Evolutionary conservation across 1,140 invertebrate genomes (phyloP).

Genomic region (Metaphire vulgaris): DNA sequence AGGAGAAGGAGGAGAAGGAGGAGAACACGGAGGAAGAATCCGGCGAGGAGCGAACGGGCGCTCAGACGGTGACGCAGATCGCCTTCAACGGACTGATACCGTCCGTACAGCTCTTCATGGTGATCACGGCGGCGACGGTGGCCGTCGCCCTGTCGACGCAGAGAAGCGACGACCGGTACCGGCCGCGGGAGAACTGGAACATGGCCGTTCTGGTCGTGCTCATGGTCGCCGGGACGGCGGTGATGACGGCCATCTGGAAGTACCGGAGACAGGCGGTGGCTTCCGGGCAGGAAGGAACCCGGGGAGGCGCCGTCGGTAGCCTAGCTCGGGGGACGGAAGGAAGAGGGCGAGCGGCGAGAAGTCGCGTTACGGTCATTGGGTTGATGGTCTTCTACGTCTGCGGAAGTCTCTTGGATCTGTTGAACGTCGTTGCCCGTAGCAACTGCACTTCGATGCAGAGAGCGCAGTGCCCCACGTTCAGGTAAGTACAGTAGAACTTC

Average conservation of each 20-base stretch:
- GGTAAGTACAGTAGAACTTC: background rate
- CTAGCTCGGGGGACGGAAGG: background rate
- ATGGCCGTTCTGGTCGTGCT: background rate
- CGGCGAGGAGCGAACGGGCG: too few relatives aligned
- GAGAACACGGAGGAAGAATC: too few relatives aligned
- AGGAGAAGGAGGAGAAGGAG: too few relatives aligned
- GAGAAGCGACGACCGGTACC: background rate
- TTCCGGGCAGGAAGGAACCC: background rate
- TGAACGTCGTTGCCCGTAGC: background rate
- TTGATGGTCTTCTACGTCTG: slow-evolving; percentile 12
- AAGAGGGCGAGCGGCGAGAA: background rate
- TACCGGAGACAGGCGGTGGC: background rate
- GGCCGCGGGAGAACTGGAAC: background rate
- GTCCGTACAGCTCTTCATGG: slow-evolving; percentile 9
- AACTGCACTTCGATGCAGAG: background rate
- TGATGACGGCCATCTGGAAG: background rate
- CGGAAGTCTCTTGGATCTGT: slow-evolving; percentile 5
- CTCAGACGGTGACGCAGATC: too few relatives aligned
- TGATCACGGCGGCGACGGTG: background rate
- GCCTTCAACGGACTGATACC: slow-evolving; percentile 10
- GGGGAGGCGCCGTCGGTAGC: background rate
- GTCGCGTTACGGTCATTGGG: background rate
- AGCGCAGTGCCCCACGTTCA: background rate
- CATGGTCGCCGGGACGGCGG: background rate
- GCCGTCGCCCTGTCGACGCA: background rate